Percentiles rank a stretch among this genome's conserved stretches.
Conservation (phyloP, 1,140 invertebrate genomes). For the Dermatophagoides farinae region DNA sequence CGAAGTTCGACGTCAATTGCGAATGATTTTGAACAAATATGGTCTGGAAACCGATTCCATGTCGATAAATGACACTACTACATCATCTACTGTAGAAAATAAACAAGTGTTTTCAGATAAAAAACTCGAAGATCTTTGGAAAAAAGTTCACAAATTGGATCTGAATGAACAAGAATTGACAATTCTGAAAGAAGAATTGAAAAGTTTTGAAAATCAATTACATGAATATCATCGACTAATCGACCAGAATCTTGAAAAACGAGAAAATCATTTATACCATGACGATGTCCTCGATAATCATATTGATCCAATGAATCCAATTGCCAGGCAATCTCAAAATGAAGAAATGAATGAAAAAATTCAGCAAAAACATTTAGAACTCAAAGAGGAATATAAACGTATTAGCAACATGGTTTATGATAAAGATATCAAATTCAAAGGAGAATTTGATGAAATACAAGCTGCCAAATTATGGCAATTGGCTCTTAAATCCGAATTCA, state of each 20-base stretch:
- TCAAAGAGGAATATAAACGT: conserved; percentile 57
- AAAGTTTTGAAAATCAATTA: conserved; percentile 75
- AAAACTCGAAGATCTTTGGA: conserved; percentile 70
- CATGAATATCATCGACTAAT: conserved; percentile 65
- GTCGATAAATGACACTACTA: conserved; percentile 43
- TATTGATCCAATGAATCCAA: conserved; percentile 12
- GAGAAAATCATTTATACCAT: background rate
- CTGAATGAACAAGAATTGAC: conserved; percentile 48
- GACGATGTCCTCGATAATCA: conserved; percentile 20
- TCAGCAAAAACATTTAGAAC: conserved; percentile 49
- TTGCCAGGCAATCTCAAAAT: background rate
- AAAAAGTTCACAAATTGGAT: conserved; percentile 60
- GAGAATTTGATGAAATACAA: conserved; percentile 66
- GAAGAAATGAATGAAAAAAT: conserved; percentile 17
- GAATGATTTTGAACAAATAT: conserved; percentile 60
- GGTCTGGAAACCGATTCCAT: conserved; percentile 54
- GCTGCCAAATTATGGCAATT: conserved; percentile 66
- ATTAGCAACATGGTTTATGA: conserved; percentile 46
- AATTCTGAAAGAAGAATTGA: conserved; percentile 66
- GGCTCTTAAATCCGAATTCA: conserved; percentile 55
- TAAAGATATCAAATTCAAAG: conserved; percentile 34
- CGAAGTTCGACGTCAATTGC: conserved; percentile 51
- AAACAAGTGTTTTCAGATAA: conserved; percentile 67
- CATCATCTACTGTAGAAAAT: conserved; percentile 39
- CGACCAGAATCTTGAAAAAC: conserved; percentile 32